Conservation (phyloP, 2,797 vertebrate genomes). For the Botia kubotai region DNA sequence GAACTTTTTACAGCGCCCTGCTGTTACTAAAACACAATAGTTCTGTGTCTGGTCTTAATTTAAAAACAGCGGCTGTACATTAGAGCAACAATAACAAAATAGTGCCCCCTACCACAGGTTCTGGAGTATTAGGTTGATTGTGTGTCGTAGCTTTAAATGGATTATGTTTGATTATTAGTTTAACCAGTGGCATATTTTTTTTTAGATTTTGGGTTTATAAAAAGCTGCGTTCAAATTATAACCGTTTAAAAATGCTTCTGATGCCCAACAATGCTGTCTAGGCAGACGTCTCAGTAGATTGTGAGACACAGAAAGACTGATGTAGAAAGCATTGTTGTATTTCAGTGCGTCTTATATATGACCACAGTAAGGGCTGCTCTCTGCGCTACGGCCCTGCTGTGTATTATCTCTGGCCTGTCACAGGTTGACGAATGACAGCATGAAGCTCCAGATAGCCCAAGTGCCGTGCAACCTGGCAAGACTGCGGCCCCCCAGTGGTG, state of each 20-base stretch:
- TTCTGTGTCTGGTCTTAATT: no score
- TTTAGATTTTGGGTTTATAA: slow-evolving; percentile 31
- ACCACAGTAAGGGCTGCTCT: slow-evolving; percentile 67
- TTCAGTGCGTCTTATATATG: slow-evolving; percentile 68
- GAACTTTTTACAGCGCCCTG: no score
- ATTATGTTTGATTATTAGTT: neutral
- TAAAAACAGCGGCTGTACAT: no score
- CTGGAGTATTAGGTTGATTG: neutral
- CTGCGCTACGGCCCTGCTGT: slow-evolving; percentile 70
- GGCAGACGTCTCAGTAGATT: neutral
- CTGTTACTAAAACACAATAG: neutral
- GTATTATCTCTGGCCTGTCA: slow-evolving; percentile 76
- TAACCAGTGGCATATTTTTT: neutral
- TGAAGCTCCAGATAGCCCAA: slow-evolving; percentile 59
- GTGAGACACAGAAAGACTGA: neutral
- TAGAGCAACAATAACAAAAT: neutral
- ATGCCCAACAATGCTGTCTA: neutral
- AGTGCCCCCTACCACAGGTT: neutral
- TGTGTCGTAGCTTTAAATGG: no score
- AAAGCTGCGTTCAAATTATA: neutral
- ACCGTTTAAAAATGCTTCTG: neutral
- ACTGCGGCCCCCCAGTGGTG: slow-evolving; percentile 71
- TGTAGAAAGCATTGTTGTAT: slow-evolving; percentile 2
- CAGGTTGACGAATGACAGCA: slow-evolving; percentile 74
- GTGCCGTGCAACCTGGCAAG: slow-evolving; percentile 50